phyloP scores from a whole-genome alignment of 2,888 invertebrate species.

The Scelioninae gen. 1 region DNA sequence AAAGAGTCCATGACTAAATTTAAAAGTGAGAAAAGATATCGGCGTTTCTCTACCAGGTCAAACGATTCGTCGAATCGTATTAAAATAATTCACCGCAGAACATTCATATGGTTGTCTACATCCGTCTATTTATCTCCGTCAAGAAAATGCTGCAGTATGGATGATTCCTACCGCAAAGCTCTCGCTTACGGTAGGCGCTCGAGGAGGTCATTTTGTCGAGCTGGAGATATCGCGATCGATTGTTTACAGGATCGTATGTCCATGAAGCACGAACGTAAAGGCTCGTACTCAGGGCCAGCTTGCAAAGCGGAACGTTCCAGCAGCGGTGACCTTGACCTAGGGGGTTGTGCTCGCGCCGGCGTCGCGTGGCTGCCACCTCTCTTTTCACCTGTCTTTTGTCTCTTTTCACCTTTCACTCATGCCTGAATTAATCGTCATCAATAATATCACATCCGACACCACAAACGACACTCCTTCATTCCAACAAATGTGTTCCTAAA shows the following conservation, averaged over 20 bases:
- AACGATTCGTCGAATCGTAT: background rate
- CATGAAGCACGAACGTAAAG: slow-evolving; percentile 65
- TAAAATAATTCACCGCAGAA: background rate
- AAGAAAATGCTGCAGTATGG: slow-evolving; percentile 16
- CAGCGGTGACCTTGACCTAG: slow-evolving; percentile 81
- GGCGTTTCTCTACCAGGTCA: background rate
- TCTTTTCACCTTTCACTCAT: slow-evolving; percentile 40
- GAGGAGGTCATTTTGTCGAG: slow-evolving; percentile 59
- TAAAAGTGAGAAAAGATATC: too few species aligned
- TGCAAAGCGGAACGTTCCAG: slow-evolving; percentile 49
- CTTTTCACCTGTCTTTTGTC: slow-evolving; percentile 36
- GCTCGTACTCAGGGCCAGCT: slow-evolving; percentile 61
- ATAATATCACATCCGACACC: slow-evolving; percentile 1
- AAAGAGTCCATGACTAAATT: too few species aligned
- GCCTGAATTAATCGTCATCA: slow-evolving; percentile 35
- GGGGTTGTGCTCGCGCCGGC: slow-evolving; percentile 82
- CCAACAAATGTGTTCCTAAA: background rate
- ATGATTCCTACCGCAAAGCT: slow-evolving; percentile 17
- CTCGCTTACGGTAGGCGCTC: too few species aligned
- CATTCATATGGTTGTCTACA: slow-evolving; percentile 7
- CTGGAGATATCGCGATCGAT: slow-evolving; percentile 67
- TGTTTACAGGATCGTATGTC: slow-evolving; percentile 67
- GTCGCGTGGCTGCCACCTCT: slow-evolving; percentile 73
- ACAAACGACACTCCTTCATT: background rate
- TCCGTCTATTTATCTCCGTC: slow-evolving; percentile 25